Base-by-base conservation (phyloP, 23 tunicate genomes). In the Styela plicata region DNA sequence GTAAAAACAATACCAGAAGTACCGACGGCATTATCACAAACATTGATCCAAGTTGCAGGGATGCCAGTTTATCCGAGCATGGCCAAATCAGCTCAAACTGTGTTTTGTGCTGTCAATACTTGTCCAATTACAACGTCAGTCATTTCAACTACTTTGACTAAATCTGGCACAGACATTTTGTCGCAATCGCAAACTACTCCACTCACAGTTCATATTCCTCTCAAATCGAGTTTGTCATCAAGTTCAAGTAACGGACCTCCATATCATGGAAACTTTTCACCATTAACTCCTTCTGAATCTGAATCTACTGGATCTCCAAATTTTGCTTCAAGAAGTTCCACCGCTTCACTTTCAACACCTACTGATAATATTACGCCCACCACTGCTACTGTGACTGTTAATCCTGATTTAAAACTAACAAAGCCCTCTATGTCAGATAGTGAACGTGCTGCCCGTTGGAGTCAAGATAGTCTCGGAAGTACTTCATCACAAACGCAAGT, bases 191-290 rank as follows among this genome's bases (percentile, higher is more conserved):
- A 32, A 16, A 33, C 18, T 36, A 24, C 66, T 24, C 82, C 82
- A 19, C 32, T 52, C 13, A 77, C 66, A 77, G 82, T 77, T 23
- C 67, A 57, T 61, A 52, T 77, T 0, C 66, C 66, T 0, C 18
- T 24, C 10, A 53, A 2, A 21, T 23, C 66, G 13, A 52, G 23
- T 10, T 1, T 24, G 0, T 44, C 82, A 24, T 26, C 26, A 17
- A 1, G 25, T 25, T 32, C 32, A 22, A 52, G 19, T 44, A 37
- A 52, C 78, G 1, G 52, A 24, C 37, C 44, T 18, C 34, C 44
- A 0, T 86, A 89, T 82, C 81, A 80, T 24, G 88, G 88, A 17
- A 89, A 83, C 66, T 89, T 89, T 84, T 89, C 94, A 30, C 94
- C 94, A 25, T 78, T 89, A 2, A 89, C 94, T 2, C 94, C 94